Evolutionary conservation across 1,140 invertebrate genomes (phyloP).

Genomic region (Gonioctena quinquepunctata): DNA sequence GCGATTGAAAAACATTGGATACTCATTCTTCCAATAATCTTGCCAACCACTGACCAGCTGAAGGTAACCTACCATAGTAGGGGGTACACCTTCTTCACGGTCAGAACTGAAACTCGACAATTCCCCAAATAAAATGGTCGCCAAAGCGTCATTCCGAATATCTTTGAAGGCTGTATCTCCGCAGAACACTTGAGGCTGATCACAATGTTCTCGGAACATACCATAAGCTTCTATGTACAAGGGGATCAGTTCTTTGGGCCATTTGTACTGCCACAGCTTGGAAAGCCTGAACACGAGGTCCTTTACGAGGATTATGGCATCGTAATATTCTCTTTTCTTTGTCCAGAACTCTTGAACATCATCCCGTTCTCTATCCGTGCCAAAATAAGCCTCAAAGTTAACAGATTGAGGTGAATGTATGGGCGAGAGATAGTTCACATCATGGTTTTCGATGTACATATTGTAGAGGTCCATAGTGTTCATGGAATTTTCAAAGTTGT

Average conservation of each 20-base stretch:
- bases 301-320: constrained; percentile 68
- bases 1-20: constrained; percentile 54
- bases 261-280: constrained; percentile 65
- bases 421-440: constrained; percentile 43
- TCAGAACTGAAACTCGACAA: constrained; percentile 51
- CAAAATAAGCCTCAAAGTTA: constrained; percentile 63
- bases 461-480: constrained; percentile 68
- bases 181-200: constrained; percentile 60
- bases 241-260: constrained; percentile 65
- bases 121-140: constrained; percentile 68
- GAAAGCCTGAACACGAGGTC: constrained; percentile 63
- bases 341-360: constrained; percentile 69
- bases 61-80: constrained; percentile 38
- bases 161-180: constrained; percentile 58
- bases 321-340: constrained; percentile 57
- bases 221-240: constrained; percentile 66
- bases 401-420: constrained; percentile 38
- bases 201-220: constrained; percentile 60
- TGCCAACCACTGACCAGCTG: constrained; percentile 53
- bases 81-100: constrained; percentile 20
- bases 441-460: constrained; percentile 64
- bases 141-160: constrained; percentile 61
- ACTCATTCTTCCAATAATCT: constrained; percentile 55
- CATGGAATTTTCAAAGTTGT: constrained; percentile 62
- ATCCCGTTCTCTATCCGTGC: constrained; percentile 63